Percentiles rank a stretch among this genome's conserved stretches.
Conservation (phyloP, 2,888 invertebrate genomes). For the Anthophora plumipes region DNA sequence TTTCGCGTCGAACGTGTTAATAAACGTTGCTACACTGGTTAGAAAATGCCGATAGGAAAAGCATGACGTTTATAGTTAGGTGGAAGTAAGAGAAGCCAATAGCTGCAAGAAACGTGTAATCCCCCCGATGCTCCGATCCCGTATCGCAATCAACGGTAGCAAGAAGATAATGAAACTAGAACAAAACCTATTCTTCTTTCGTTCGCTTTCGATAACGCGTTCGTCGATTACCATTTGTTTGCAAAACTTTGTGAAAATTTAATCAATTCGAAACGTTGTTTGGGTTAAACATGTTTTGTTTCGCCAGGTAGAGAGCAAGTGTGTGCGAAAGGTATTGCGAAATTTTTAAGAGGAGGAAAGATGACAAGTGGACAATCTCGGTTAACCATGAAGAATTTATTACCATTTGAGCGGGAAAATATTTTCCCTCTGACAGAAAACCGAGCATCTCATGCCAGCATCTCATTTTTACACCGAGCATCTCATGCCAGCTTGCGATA, state of each 20-base stretch:
- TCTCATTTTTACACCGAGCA: too few species aligned
- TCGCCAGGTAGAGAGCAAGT: neutral
- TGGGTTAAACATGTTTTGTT: neutral
- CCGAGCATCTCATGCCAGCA: too few species aligned
- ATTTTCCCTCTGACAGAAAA: constrained; percentile 9
- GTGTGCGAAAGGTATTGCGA: neutral
- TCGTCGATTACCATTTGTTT: constrained; percentile 30
- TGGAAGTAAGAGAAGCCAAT: neutral
- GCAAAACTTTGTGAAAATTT: constrained; percentile 8
- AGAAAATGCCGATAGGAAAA: neutral
- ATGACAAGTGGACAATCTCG: constrained; percentile 11
- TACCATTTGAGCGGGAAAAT: constrained; percentile 43
- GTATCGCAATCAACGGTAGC: neutral
- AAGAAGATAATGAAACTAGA: constrained; percentile 23
- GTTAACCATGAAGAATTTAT: constrained; percentile 28
- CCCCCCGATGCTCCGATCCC: neutral
- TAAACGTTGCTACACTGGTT: neutral
- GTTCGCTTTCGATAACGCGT: constrained; percentile 10
- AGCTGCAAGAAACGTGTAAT: constrained; percentile 27
- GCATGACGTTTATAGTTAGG: neutral
- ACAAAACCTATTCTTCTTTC: neutral
- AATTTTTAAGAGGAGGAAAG: constrained; percentile 1
- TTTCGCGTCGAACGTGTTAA: too few species aligned
- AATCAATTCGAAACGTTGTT: constrained; percentile 11
- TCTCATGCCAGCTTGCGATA: neutral